Evolutionary conservation across 1,140 invertebrate genomes (phyloP).

Genomic region (Pantala flavescens): DNA sequence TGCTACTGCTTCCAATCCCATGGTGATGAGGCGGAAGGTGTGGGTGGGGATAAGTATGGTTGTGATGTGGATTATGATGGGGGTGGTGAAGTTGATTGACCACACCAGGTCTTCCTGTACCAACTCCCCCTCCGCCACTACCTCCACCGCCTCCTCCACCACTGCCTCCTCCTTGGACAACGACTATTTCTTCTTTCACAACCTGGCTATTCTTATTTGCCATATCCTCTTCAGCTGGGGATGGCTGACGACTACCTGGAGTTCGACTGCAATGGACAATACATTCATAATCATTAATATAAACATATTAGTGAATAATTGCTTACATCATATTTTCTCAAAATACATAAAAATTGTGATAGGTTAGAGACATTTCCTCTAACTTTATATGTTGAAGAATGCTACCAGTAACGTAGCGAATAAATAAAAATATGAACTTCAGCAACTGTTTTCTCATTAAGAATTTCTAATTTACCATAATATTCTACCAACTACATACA

Average conservation of each 20-base stretch:
- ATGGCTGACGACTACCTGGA: slow-evolving; percentile 80
- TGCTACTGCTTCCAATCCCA: background rate
- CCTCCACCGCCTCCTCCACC: background rate
- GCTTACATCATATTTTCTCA: too few relatives aligned
- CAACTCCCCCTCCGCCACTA: background rate
- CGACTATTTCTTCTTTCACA: slow-evolving; percentile 18
- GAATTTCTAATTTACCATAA: too few relatives aligned
- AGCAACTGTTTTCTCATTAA: too few relatives aligned
- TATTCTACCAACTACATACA: too few relatives aligned
- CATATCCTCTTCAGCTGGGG: slow-evolving; percentile 74
- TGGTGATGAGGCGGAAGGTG: background rate
- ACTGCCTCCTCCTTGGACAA: background rate
- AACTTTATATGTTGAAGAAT: too few relatives aligned
- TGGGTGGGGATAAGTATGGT: background rate
- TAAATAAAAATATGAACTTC: too few relatives aligned
- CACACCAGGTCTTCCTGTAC: background rate
- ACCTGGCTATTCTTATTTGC: slow-evolving; percentile 35
- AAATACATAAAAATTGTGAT: too few relatives aligned
- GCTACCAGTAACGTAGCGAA: too few relatives aligned
- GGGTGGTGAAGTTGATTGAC: background rate
- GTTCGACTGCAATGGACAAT: slow-evolving; percentile 53
- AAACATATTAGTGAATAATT: too few relatives aligned
- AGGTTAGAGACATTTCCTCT: too few relatives aligned
- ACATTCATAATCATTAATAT: slow-evolving; percentile 18
- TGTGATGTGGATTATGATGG: background rate